phyloP scores from a whole-genome alignment of 1,140 invertebrate species.

The Tenebrio molitor region DNA sequence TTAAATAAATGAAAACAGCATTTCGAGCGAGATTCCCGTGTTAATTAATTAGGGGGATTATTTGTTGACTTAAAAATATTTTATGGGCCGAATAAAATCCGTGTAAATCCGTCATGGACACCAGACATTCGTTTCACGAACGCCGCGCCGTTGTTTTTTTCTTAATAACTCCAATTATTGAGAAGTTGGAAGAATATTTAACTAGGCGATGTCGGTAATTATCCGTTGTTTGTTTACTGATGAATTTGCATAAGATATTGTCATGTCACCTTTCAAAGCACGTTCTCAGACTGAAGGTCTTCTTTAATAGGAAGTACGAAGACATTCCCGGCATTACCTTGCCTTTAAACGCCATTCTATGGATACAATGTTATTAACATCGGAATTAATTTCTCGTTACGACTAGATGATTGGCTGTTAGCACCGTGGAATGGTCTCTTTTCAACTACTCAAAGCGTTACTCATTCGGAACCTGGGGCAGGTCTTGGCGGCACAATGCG shows the following conservation, averaged over 20 bases:
- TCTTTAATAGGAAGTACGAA: slow-evolving; percentile 45
- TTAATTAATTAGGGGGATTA: slow-evolving; percentile 26
- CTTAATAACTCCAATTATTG: neutral
- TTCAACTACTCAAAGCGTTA: slow-evolving; percentile 15
- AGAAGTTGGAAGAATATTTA: slow-evolving; percentile 10
- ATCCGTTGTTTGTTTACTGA: slow-evolving; percentile 37
- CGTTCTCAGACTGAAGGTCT: slow-evolving; percentile 42
- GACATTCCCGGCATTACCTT: slow-evolving; percentile 37
- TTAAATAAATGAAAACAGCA: slow-evolving; percentile 9
- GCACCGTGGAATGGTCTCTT: neutral
- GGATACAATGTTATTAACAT: slow-evolving; percentile 33
- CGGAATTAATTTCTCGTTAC: slow-evolving; percentile 31
- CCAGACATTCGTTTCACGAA: too few relatives aligned
- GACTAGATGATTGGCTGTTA: slow-evolving; percentile 9
- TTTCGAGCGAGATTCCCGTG: slow-evolving; percentile 18
- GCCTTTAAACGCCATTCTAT: slow-evolving; percentile 23
- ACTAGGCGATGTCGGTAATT: slow-evolving; percentile 31
- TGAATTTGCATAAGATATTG: slow-evolving; percentile 45
- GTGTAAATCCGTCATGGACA: too few relatives aligned
- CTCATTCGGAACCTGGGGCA: neutral
- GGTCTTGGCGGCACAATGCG: too few relatives aligned
- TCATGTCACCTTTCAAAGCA: slow-evolving; percentile 42
- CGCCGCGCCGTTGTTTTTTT: too few relatives aligned
- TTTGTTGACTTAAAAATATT: slow-evolving; percentile 25
- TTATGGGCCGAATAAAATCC: too few relatives aligned